phyloP scores from a whole-genome alignment of 2,888 invertebrate species.

The Drosophila cognata region DNA sequence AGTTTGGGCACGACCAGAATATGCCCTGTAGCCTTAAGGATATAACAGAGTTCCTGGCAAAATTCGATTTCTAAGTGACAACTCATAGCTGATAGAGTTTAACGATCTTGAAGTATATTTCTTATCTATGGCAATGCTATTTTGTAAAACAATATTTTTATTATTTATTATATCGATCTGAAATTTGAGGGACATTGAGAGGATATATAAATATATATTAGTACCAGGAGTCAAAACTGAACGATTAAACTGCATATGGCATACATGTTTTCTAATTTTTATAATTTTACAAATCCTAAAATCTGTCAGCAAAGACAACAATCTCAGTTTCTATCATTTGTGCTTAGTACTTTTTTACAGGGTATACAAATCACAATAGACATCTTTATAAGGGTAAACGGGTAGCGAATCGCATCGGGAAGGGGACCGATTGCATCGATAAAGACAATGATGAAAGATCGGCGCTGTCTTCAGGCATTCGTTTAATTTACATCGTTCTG shows the following conservation, averaged over 20 bases:
- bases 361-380: slow-evolving; percentile 50
- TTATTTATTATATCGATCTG: background rate
- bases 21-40: slow-evolving; percentile 3
- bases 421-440: slow-evolving; percentile 25
- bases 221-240: background rate
- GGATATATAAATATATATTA: background rate
- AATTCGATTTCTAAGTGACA: background rate
- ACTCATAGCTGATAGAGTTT: background rate
- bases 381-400: slow-evolving; percentile 46
- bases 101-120: background rate
- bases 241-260: background rate
- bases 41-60: background rate
- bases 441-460: slow-evolving; percentile 73
- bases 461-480: slow-evolving; percentile 76
- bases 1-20: background rate
- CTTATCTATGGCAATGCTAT: background rate
- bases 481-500: slow-evolving; percentile 80
- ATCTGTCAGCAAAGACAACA: background rate
- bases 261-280: background rate
- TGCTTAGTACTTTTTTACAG: slow-evolving; percentile 11
- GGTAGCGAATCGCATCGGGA: slow-evolving; percentile 22
- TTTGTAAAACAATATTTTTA: background rate
- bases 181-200: background rate
- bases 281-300: background rate
- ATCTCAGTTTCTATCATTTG: background rate